Percentiles rank a stretch among this genome's conserved stretches.
Conservation (phyloP, 2,888 invertebrate genomes). For the Calameuta pallipes region DNA sequence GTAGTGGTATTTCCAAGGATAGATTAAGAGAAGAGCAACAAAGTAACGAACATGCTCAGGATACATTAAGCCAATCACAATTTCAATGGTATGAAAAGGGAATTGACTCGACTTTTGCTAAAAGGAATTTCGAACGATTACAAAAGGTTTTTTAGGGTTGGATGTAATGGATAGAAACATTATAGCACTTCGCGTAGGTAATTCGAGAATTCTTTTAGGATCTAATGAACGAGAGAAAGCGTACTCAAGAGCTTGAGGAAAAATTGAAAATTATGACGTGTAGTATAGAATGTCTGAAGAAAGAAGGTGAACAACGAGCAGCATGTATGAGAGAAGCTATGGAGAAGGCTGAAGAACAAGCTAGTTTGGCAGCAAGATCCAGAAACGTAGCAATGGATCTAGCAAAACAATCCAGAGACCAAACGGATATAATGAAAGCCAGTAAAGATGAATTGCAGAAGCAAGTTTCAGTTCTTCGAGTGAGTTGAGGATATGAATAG, state of each 20-base stretch:
- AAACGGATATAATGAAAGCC: slow-evolving; percentile 32
- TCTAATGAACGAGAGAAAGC: slow-evolving; percentile 32
- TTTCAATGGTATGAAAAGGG: neutral
- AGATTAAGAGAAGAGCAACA: neutral
- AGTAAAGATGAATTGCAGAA: slow-evolving; percentile 35
- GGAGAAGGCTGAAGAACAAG: slow-evolving; percentile 35
- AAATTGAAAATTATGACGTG: slow-evolving; percentile 36
- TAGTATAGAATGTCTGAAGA: slow-evolving; percentile 35
- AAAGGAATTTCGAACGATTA: slow-evolving; percentile 24
- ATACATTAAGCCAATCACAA: neutral
- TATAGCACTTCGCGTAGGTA: neutral
- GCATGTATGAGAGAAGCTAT: slow-evolving; percentile 34
- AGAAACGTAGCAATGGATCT: slow-evolving; percentile 40
- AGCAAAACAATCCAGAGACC: slow-evolving; percentile 37
- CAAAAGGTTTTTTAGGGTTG: slow-evolving; percentile 21
- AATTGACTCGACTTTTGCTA: slow-evolving; percentile 3
- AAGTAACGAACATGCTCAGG: neutral
- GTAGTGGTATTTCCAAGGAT: neutral
- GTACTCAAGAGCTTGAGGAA: slow-evolving; percentile 33
- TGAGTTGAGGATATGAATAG: slow-evolving; percentile 16
- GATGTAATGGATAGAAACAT: slow-evolving; percentile 6
- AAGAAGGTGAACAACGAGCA: slow-evolving; percentile 33
- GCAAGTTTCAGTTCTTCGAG: slow-evolving; percentile 36
- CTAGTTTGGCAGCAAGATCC: slow-evolving; percentile 32
- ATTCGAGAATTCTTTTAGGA: slow-evolving; percentile 32